Conservation (phyloP, 2,797 vertebrate species). For the Sebastes elongatus region DNA sequence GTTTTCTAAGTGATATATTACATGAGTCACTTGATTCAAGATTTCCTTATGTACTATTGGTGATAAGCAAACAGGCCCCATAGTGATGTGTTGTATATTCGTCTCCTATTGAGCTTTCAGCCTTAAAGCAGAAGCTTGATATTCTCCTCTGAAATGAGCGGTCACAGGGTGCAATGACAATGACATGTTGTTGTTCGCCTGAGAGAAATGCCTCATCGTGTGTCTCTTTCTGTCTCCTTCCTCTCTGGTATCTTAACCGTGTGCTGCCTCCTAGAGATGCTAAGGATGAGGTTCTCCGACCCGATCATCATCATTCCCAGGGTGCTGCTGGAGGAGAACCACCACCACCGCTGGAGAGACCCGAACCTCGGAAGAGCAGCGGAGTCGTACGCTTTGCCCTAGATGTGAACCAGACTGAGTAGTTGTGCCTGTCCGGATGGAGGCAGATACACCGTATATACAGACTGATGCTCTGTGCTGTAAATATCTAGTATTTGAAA, state of each 20-base stretch:
- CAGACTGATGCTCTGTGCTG: conserved; percentile 66
- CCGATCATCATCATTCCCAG: conserved; percentile 85
- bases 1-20: neutral
- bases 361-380: conserved; percentile 72
- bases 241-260: conserved; percentile 69
- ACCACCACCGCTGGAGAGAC: conserved; percentile 74
- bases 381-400: conserved; percentile 82
- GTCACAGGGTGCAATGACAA: conserved; percentile 75
- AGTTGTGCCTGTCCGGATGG: conserved; percentile 25
- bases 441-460: conserved; percentile 1
- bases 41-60: neutral
- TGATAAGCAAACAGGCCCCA: neutral
- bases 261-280: conserved; percentile 82
- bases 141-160: conserved; percentile 59
- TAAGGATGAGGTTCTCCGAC: conserved; percentile 81
- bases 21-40: neutral
- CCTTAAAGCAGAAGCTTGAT: neutral
- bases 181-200: conserved; percentile 41
- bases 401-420: conserved; percentile 80
- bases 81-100: neutral
- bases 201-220: conserved; percentile 70
- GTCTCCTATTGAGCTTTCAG: neutral
- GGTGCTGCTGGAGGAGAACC: conserved; percentile 85
- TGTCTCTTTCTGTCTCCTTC: conserved; percentile 69
- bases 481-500: conserved; percentile 74